phyloP scores from a whole-genome alignment of 2,113 vertebrate species.

The Malurus alboscapulatus region DNA sequence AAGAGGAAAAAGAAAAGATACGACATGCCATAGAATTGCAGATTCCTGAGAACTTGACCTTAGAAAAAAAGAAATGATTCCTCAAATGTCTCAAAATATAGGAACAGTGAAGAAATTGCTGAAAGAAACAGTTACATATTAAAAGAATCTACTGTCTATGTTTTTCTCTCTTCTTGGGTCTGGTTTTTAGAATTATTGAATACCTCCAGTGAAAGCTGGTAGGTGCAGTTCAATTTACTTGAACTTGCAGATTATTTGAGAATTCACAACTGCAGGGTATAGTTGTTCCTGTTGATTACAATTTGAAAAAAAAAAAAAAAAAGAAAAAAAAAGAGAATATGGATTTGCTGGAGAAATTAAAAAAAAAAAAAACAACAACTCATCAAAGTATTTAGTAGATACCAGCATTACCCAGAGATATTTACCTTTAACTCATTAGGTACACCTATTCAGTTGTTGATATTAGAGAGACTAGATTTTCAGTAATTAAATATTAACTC shows the following conservation, averaged over 20 bases:
- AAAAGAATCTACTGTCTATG: neutral
- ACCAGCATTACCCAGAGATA: neutral
- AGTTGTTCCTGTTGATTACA: neutral
- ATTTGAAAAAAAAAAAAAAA: neutral
- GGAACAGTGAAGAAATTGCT: neutral
- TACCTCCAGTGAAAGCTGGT: neutral
- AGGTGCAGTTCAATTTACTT: neutral
- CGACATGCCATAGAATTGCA: neutral
- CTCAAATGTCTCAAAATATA: neutral
- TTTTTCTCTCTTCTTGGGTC: neutral
- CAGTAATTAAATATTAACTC: neutral
- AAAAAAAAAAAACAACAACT: neutral
- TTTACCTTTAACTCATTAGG: neutral
- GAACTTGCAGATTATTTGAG: neutral
- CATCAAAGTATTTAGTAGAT: neutral
- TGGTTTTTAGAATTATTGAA: neutral
- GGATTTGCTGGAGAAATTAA: neutral
- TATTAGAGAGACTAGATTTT: neutral
- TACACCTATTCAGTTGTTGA: neutral
- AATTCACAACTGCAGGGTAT: neutral
- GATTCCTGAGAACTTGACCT: neutral
- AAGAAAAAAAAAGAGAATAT: neutral
- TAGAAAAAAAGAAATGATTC: neutral
- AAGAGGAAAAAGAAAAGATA: neutral
- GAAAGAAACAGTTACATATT: neutral